Evolutionary conservation across 2,888 invertebrate genomes (phyloP), one percentile per base, ranked within the genome.

Genomic region (Antheraea yamamai): DNA sequence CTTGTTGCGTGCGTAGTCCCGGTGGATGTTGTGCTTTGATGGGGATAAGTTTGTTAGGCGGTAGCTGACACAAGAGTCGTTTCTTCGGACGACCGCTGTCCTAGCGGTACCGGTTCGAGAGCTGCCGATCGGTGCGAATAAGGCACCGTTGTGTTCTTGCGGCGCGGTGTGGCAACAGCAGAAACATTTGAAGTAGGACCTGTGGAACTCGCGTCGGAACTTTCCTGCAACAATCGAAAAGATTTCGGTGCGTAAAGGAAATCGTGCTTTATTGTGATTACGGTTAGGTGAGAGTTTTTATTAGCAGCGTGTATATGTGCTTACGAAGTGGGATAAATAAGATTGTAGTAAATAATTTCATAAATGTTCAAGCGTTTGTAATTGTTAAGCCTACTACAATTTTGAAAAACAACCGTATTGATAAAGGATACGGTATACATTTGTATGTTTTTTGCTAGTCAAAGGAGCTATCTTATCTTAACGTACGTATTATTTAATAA

Each of bases 191-290:
- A 96, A 96, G 89, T 97, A 96, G 1, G 96, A 96, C 80, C 96
- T 95, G 81, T 96, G 96, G 88, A 97, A 97, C 86, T 97, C 97
- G 79, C 96, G 95, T 14, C 97, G 96, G 88, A 97, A 97, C 93
- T 97, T 97, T 76, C 97, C 97, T 97, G 96, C 14, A 95, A 95
- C 92, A 93, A 90, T 81, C 47, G 78, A 83, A 70, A 83, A 66
- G 71, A 51, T 74, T 55, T 61, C 35, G 47, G 52, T 30, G 64
- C 64, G 16, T 66, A 66, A 66, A 66, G 64, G 14, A 66, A 30
- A 66, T 66, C 10, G 64, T 66, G 64, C 64, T 66, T 26, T 66
- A 66, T 30, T 20, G 64, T 66, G 64, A 4, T 26, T 0, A 30
- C 1, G 64, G 16, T 66, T 16, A 26, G 64, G 64, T 66, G 64